Conservation (phyloP, 2,888 invertebrate genomes). For the Hyposoter dolosus region DNA sequence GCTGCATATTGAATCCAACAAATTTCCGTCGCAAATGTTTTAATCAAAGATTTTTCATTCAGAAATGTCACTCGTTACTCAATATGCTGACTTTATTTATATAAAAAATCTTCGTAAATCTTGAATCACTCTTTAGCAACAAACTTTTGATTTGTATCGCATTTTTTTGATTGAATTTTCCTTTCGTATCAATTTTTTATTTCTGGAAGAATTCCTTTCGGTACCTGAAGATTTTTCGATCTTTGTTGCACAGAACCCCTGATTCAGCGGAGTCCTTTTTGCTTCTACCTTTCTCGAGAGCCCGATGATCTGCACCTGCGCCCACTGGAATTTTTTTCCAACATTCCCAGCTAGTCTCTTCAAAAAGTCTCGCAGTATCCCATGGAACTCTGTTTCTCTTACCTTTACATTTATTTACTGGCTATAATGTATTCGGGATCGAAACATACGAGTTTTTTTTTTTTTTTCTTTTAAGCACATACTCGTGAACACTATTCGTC, state of each 20-base stretch:
- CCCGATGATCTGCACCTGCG: conserved; percentile 53
- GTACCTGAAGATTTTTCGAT: not conserved
- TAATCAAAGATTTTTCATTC: not conserved
- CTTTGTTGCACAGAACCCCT: conserved; percentile 34
- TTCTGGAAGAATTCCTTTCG: not conserved
- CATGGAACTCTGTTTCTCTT: not conserved
- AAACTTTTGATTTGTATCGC: not conserved
- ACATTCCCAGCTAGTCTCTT: conserved; percentile 52
- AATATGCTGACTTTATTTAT: not conserved
- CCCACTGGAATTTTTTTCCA: conserved; percentile 27
- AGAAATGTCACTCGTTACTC: not conserved
- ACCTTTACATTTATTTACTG: conserved; percentile 1
- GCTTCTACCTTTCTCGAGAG: conserved; percentile 29
- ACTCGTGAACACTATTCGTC: conserved; percentile 16
- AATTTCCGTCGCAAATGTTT: not conserved
- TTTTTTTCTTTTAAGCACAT: not conserved
- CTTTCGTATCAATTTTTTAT: not conserved
- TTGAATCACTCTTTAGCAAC: not conserved
- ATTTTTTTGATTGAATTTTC: not conserved
- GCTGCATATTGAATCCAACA: not conserved
- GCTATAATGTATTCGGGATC: not conserved
- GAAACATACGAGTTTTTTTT: conserved; percentile 39
- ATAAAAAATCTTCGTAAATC: not conserved
- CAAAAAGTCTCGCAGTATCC: conserved; percentile 32
- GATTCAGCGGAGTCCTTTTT: conserved; percentile 23